Evolutionary conservation across 2,888 invertebrate species (phyloP).

Genomic region (Lasioglossum malachurum): DNA sequence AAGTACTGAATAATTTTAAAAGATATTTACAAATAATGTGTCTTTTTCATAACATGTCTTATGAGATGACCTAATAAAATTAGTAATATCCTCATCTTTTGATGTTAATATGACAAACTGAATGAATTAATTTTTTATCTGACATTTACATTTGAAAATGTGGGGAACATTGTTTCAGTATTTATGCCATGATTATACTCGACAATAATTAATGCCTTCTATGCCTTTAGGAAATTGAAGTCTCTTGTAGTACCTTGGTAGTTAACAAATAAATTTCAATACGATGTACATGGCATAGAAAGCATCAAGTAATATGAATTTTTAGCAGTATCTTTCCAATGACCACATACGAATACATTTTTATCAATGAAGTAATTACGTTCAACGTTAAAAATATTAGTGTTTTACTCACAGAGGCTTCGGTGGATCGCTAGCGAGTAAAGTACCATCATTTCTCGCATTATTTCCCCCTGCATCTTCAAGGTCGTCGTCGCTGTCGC

Average conservation of each 20-base stretch:
- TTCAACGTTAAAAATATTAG: slow-evolving; percentile 1
- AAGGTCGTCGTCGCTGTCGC: slow-evolving; percentile 91
- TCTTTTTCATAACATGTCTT: neutral
- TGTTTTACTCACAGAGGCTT: slow-evolving; percentile 94
- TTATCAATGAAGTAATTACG: neutral
- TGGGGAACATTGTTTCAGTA: neutral
- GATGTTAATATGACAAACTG: neutral
- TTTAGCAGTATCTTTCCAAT: neutral
- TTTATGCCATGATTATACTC: neutral
- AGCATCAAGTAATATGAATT: neutral
- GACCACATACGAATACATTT: neutral
- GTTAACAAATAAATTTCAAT: neutral
- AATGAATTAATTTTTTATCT: neutral
- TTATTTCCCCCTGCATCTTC: slow-evolving; percentile 94
- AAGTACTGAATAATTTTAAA: neutral
- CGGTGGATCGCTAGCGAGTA: slow-evolving; percentile 98
- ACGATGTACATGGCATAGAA: neutral
- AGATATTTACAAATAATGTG: neutral
- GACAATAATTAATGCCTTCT: neutral
- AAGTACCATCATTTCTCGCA: slow-evolving; percentile 95
- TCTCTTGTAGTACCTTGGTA: neutral
- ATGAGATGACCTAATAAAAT: neutral
- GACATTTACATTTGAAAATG: neutral
- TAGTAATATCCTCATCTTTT: neutral
- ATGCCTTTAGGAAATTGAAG: neutral